These are phyloP conservation scores for Pterocles orientalis DNA, from an alignment of 2,113 vertebrate genomes.

Conservation along the genomic window DNA sequence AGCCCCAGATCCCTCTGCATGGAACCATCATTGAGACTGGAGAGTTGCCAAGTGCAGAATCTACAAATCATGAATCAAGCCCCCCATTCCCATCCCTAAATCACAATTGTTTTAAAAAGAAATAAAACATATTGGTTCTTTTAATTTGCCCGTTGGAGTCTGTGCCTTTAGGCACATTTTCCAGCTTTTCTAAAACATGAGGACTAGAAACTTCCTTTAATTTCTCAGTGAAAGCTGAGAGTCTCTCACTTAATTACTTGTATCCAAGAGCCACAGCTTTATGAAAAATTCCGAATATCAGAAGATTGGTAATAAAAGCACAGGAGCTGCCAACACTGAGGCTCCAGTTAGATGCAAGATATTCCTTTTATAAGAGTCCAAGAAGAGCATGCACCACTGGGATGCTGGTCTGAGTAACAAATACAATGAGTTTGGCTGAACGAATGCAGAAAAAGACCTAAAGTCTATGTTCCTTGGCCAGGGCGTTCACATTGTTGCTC, in stretches of 20 bases:
- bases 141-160: conserved; percentile 49
- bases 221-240: conserved; percentile 36
- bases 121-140: conserved; percentile 42
- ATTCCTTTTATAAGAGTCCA: background rate
- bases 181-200: background rate
- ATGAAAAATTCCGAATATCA: conserved; percentile 34
- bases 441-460: background rate
- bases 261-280: background rate
- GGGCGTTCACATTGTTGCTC: background rate
- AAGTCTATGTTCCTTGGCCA: background rate
- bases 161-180: conserved; percentile 44
- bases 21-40: background rate
- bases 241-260: conserved; percentile 21
- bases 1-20: background rate
- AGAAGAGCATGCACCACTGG: background rate
- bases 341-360: background rate
- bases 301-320: conserved; percentile 26
- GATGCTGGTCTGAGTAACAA: background rate
- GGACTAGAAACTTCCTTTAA: conserved; percentile 5
- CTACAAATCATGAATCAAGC: conserved; percentile 25
- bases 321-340: background rate
- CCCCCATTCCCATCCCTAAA: background rate
- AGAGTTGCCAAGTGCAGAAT: background rate
- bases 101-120: conserved; percentile 45
- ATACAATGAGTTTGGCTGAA: background rate